Percentiles rank a stretch among this genome's conserved stretches.
Conservation (phyloP, 2,797 vertebrate species). For the Anniella stebbinsi region DNA sequence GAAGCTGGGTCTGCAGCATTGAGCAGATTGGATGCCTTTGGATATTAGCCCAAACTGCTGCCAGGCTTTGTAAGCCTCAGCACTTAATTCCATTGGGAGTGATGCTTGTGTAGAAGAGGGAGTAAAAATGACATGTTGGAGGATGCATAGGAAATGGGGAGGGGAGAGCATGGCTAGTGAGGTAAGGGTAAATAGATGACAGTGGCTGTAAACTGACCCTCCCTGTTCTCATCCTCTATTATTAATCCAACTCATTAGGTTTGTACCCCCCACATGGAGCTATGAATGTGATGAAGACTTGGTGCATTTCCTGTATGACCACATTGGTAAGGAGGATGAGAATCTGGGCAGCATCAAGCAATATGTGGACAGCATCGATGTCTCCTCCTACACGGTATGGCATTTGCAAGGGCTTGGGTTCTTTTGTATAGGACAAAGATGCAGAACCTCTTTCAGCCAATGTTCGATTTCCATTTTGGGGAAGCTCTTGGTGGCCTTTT, state of each 20-base stretch:
- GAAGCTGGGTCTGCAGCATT: background rate
- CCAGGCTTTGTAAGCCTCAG: background rate
- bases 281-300: constrained; percentile 98
- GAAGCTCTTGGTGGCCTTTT: too few relatives aligned
- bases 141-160: background rate
- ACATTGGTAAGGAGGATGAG: constrained; percentile 96
- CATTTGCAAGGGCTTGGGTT: background rate
- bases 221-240: background rate
- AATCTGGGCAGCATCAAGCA: constrained; percentile 96
- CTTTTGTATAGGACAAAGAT: background rate
- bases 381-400: constrained; percentile 91
- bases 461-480: too few relatives aligned
- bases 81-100: background rate
- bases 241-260: constrained; percentile 75
- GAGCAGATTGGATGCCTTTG: background rate
- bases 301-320: constrained; percentile 95
- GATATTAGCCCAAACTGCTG: background rate
- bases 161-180: background rate
- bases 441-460: background rate
- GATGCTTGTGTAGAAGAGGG: background rate
- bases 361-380: constrained; percentile 96
- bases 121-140: background rate
- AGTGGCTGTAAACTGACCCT: background rate
- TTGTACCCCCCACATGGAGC: constrained; percentile 93
- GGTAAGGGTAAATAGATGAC: background rate